Base-by-base conservation (phyloP, 1,140 invertebrate genomes). In the Aphelinus certus region DNA sequence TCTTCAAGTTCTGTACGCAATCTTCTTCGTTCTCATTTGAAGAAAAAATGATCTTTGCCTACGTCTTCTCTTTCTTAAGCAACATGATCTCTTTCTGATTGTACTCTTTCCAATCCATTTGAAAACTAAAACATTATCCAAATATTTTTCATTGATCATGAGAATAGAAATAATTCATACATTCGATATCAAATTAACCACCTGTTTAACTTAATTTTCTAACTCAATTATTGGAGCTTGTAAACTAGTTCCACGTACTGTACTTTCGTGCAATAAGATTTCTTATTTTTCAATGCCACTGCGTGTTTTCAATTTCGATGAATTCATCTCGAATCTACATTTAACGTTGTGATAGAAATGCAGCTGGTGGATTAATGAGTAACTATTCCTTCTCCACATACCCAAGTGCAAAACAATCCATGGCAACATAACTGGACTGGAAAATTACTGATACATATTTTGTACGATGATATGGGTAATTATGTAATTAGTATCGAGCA, bases 201-300 rank as follows among this genome's bases (percentile, higher is more conserved):
- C 92, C 89, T 94, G 93, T 88, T 95, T 95, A 3, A 90, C 89
- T 89, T 99, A 97, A 86, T 92, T 93, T 88, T 98, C 97, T 79
- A 98, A 90, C 77, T 98, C 97, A 62, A 95, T 88, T 78, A 98
- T 97, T 86, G 96, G 94, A 10, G 93, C 90, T 82, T 95, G 96
- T 51, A 98, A 91, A 64, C 95, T 96, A 71, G 95, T 97, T 90
- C 99, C 97, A 83, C 95, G 91, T 65, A 95, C 95, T 10, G 96
- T 96, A 7, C 96, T 97, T 88, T 99, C 97, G 78, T 92, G 94
- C 62, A 99, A 89, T 61, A 99, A 91, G 65, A 93, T 94, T 89
- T 99, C 97, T 90, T 99, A 98, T 85, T 98, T 95, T 88, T 99
- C 97, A 79, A 99, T 97, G 65, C 98, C 98, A 85, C 94, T 96